These are phyloP conservation scores for Callinectes sapidus DNA, from an alignment of 2,888 invertebrate genomes.

Conservation along the genomic window DNA sequence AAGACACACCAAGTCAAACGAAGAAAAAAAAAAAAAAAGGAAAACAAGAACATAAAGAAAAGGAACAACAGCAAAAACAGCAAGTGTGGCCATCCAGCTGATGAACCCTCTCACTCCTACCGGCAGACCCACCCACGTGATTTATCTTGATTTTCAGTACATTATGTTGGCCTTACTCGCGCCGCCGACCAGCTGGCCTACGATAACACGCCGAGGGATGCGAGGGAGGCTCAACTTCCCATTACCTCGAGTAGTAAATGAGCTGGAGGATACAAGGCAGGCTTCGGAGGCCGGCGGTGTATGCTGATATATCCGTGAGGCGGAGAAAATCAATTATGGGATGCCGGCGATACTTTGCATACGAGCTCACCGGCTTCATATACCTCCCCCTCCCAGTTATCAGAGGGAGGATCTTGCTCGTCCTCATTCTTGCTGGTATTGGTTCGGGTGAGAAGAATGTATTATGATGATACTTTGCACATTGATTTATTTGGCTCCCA, in stretches of 20 bases:
- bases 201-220: not conserved
- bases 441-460: not conserved
- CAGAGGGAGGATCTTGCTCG: not conserved
- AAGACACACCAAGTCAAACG: not conserved
- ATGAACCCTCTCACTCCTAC: not conserved
- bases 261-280: not conserved
- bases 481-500: not conserved
- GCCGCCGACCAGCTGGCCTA: not conserved
- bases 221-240: not conserved
- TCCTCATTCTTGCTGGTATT: not conserved
- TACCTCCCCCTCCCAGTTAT: not conserved
- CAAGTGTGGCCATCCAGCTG: not conserved
- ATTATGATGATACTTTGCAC: not conserved
- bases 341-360: not conserved
- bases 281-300: not conserved
- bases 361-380: slow-evolving; percentile 11
- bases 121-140: not conserved
- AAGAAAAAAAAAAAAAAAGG: not conserved
- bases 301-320: not conserved
- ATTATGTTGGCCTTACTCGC: not conserved
- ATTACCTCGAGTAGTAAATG: slow-evolving; percentile 24
- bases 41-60: not conserved
- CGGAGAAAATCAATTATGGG: not conserved
- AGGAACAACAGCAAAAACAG: not conserved
- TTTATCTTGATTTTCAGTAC: slow-evolving; percentile 16